A percentile compares a stretch with the other conserved stretches of the same genome.
Evolutionary conservation across 2,797 vertebrate genomes (phyloP).

Genomic region (Centropyge bicolor): DNA sequence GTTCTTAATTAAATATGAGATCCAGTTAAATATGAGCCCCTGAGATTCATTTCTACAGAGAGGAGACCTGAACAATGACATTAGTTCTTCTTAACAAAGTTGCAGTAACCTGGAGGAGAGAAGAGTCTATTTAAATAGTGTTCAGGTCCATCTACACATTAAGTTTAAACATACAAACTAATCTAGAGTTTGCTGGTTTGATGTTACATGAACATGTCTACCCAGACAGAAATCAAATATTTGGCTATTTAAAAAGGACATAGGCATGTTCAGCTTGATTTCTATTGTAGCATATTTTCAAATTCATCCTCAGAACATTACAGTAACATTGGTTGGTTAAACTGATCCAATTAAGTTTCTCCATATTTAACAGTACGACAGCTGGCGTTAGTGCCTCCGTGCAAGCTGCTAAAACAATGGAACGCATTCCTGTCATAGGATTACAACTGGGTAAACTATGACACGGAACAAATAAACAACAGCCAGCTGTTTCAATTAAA

Average conservation of each 20-base stretch:
- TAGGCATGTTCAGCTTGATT: neutral
- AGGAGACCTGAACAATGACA: conserved; percentile 32
- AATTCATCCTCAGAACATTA: neutral
- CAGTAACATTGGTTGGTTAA: neutral
- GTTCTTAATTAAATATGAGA: conserved; percentile 80
- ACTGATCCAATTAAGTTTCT: neutral
- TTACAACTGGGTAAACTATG: neutral
- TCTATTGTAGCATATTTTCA: neutral
- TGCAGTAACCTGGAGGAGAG: neutral
- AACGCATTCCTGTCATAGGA: conserved; percentile 5
- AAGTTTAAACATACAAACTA: neutral
- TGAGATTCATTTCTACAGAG: conserved; percentile 38
- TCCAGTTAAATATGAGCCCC: conserved; percentile 64
- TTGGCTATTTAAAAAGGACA: neutral
- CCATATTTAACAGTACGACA: neutral
- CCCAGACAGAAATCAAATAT: neutral
- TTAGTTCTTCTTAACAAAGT: conserved; percentile 19
- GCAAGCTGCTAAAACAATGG: conserved; percentile 18
- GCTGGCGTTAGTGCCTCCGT: conserved; percentile 8
- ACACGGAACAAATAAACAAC: conserved; percentile 17
- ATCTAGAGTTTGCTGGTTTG: neutral
- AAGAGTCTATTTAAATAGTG: neutral
- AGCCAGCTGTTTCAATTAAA: neutral
- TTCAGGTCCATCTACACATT: conserved; percentile 2
- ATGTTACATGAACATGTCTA: too few species aligned